Evolutionary conservation across 2,113 vertebrate species (phyloP).

Genomic region (Junco hyemalis): DNA sequence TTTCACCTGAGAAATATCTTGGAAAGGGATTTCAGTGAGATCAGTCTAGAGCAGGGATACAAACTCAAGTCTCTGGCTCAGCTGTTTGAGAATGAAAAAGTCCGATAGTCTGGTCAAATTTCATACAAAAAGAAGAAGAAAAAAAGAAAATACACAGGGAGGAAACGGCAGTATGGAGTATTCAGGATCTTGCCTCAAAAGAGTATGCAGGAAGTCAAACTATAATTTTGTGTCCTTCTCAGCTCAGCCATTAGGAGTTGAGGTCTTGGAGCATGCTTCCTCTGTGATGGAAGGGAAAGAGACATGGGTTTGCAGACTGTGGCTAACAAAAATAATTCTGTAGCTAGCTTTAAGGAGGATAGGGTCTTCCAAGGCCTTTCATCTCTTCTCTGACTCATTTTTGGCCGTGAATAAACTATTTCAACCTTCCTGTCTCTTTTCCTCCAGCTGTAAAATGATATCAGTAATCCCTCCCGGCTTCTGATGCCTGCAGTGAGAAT

Average conservation of each 20-base stretch:
- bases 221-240: background rate
- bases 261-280: background rate
- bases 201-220: background rate
- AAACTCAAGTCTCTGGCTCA: background rate
- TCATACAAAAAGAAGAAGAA: background rate
- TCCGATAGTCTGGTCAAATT: background rate
- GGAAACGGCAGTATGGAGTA: accelerated
- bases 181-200: background rate
- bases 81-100: background rate
- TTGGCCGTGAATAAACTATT: background rate
- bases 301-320: background rate
- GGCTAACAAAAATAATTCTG: background rate
- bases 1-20: background rate
- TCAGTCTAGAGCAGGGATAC: background rate
- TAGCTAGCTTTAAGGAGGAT: background rate
- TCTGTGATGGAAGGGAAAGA: background rate
- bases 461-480: background rate
- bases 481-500: background rate
- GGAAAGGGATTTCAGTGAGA: background rate
- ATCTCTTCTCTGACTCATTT: background rate
- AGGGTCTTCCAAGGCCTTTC: background rate
- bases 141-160: background rate
- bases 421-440: background rate
- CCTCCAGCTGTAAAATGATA: background rate
- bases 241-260: accelerated